Conservation (phyloP, 2,888 invertebrate genomes). For the Ophion slaviceki region DNA sequence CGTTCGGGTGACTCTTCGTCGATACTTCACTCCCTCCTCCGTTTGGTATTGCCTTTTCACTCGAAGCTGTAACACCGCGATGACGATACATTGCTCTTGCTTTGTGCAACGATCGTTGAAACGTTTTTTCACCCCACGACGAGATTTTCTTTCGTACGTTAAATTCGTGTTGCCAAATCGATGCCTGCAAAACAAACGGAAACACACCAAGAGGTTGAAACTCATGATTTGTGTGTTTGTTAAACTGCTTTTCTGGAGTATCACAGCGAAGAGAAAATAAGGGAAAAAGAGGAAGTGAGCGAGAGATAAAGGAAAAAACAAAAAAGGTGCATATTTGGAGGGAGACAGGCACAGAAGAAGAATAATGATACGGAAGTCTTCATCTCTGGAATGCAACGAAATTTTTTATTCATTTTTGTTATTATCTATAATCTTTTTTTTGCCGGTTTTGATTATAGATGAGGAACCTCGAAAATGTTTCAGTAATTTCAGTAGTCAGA, state of each 20-base stretch:
- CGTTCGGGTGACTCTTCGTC: slow-evolving; percentile 34
- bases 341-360: no score
- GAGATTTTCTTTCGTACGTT: slow-evolving; percentile 71
- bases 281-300: slow-evolving; percentile 28
- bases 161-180: slow-evolving; percentile 70
- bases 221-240: background rate
- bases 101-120: slow-evolving; percentile 67
- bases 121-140: slow-evolving; percentile 70
- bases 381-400: no score
- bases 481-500: no score
- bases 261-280: slow-evolving; percentile 29
- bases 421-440: no score
- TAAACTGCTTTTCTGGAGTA: slow-evolving; percentile 13
- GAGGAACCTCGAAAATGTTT: no score
- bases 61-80: slow-evolving; percentile 49
- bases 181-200: slow-evolving; percentile 68
- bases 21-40: slow-evolving; percentile 35
- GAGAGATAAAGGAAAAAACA: background rate
- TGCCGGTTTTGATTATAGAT: no score
- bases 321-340: slow-evolving; percentile 1
- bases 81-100: slow-evolving; percentile 55
- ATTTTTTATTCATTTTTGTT: no score
- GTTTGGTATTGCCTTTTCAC: slow-evolving; percentile 49
- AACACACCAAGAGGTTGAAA: slow-evolving; percentile 32
- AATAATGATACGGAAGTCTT: no score